Evolutionary conservation across 2,797 vertebrate genomes (phyloP).

Genomic region (Mareca penelope): DNA sequence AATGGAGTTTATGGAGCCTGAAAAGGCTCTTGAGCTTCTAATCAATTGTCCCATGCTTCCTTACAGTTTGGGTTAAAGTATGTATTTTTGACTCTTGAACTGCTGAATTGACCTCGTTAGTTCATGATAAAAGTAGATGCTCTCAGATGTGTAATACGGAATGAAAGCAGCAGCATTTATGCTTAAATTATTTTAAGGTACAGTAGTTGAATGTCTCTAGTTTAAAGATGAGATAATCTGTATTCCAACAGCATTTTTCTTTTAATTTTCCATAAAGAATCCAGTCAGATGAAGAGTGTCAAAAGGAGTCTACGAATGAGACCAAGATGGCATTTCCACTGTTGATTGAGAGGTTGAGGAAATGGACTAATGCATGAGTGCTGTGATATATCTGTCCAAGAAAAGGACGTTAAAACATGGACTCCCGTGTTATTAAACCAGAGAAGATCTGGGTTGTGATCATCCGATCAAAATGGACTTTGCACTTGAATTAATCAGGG

Average conservation of each 20-base stretch:
- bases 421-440: slow-evolving; percentile 75
- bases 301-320: slow-evolving; percentile 89
- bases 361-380: slow-evolving; percentile 80
- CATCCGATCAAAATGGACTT: slow-evolving; percentile 72
- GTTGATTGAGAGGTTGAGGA: slow-evolving; percentile 79
- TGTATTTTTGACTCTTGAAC: neutral
- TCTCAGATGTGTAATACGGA: neutral
- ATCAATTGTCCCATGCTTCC: neutral
- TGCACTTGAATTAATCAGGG: slow-evolving; percentile 69
- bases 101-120: neutral
- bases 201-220: slow-evolving; percentile 69
- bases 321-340: slow-evolving; percentile 89
- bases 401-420: slow-evolving; percentile 78
- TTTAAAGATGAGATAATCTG: slow-evolving; percentile 73
- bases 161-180: neutral
- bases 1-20: neutral
- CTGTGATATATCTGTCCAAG: slow-evolving; percentile 77
- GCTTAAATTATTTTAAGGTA: slow-evolving; percentile 63
- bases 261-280: slow-evolving; percentile 94
- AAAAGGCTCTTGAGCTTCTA: neutral
- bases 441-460: slow-evolving; percentile 78
- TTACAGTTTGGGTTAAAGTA: neutral
- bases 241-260: slow-evolving; percentile 88
- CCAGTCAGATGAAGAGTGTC: slow-evolving; percentile 87
- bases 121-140: neutral